Evolutionary conservation across 2,113 vertebrate species (phyloP), one percentile per base, ranked within the genome.

Genomic region (Protomyctophum bolini): DNA sequence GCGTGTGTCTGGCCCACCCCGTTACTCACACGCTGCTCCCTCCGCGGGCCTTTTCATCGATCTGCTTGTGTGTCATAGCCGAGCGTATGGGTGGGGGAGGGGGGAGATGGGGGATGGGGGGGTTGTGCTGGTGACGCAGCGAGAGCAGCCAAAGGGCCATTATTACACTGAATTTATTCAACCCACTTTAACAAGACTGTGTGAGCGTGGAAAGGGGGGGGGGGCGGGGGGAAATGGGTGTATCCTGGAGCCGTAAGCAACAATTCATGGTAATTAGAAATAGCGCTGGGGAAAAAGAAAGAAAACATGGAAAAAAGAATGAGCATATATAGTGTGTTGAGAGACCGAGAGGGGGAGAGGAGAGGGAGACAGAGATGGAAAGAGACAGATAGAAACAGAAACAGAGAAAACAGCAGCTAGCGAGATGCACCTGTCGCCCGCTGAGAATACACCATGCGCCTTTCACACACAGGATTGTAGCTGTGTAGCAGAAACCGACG

Each of bases 1-100:
- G 46, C 46, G 49, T 61, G 61, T 70, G 80, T 75, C 33, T 2
- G 80, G 78, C 71, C 77, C 88, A 57, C 64, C 80, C 33, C 80
- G 60, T 59, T 78, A 73, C 60, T 81, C 75, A 78, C 61, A 70
- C 77, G 61, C 41, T 78, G 86, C n/a, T n/a, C n/a, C n/a, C 84
- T 84, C 86, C 69, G 76, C 66, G 80, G 89, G 87, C 4, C 33
- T 76, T 75, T 68, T 75, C 83, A 92, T 91, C 74, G 88, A 93
- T 93, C 86, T 69, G 76, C 83, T 79, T 82, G 76, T 89, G 76
- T 89, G 89, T 88, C 86, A 80, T 66, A 83, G 70, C 54, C 2
- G 2, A 33, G 33, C 33, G 33, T 33, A 33, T 33, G 4, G 2
- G 2, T 49, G 47, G 10, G 66, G 54, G 14, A 21, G 63, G 63